A percentile compares a stretch with the other conserved stretches of the same genome.
These are phyloP conservation scores for Cassiopea xamachana DNA, from an alignment of 30 jellyfish, hydroid and myxozoan species.

Conservation along the genomic window DNA sequence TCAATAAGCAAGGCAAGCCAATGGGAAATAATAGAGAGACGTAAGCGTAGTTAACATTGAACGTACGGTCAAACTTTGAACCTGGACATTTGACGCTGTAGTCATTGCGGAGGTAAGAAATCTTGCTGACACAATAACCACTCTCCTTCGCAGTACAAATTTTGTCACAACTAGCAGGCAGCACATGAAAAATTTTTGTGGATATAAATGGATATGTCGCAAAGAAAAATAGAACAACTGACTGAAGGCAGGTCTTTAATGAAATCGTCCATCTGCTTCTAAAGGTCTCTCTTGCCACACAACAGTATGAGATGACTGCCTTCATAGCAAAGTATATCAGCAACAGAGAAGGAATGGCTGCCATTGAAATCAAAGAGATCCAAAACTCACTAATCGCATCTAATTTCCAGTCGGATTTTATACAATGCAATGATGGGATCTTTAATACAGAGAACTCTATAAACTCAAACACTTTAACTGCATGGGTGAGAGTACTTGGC, in stretches of 20 bases:
- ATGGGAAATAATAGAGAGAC: slow-evolving; percentile 41
- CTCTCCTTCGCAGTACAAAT: slow-evolving; percentile 20
- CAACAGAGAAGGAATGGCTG: slow-evolving; percentile 27
- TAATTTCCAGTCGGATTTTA: slow-evolving; percentile 11
- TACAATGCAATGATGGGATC: slow-evolving; percentile 46
- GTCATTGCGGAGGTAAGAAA: slow-evolving; percentile 61
- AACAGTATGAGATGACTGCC: not conserved
- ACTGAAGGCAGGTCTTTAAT: slow-evolving; percentile 18
- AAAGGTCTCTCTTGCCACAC: not conserved
- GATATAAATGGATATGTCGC: slow-evolving; percentile 73
- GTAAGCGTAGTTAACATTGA: slow-evolving; percentile 27
- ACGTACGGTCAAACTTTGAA: not conserved
- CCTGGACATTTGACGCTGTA: slow-evolving; percentile 68
- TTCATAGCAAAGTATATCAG: not conserved
- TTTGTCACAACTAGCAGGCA: slow-evolving; percentile 62
- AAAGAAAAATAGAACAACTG: slow-evolving; percentile 53
- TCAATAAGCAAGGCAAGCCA: slow-evolving; percentile 60
- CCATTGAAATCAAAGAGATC: slow-evolving; percentile 29
- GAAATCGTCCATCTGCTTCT: not conserved
- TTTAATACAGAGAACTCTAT: slow-evolving; percentile 24
- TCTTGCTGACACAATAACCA: slow-evolving; percentile 27
- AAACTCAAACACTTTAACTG: slow-evolving; percentile 15
- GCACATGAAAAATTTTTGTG: slow-evolving; percentile 35
- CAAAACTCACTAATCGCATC: slow-evolving; percentile 31
- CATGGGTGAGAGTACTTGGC: slow-evolving; percentile 39